Evolutionary conservation across 2,113 vertebrate genomes (phyloP).

Genomic region (Leiothrix lutea): DNA sequence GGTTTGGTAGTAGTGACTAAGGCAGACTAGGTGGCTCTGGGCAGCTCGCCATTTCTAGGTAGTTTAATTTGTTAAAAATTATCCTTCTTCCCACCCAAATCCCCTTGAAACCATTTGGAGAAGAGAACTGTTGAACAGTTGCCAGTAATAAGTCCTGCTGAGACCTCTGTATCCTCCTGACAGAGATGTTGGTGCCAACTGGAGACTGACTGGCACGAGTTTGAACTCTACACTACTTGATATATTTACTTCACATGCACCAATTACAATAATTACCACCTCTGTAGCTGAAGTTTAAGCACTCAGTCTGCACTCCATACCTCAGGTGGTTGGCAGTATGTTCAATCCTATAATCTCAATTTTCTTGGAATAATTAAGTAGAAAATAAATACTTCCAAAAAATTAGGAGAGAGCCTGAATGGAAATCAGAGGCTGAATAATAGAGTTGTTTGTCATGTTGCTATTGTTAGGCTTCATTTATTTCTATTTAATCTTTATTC

Average conservation of each 20-base stretch:
- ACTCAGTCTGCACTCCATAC: background rate
- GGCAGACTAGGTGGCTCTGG: constrained; percentile 43
- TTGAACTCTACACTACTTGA: constrained; percentile 34
- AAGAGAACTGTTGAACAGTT: constrained; percentile 47
- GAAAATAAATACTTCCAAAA: background rate
- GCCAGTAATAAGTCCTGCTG: constrained; percentile 59
- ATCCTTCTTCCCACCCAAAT: constrained; percentile 45
- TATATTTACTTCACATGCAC: constrained; percentile 33
- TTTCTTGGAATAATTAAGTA: constrained; percentile 38
- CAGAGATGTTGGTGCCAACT: constrained; percentile 46
- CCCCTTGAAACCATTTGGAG: constrained; percentile 59
- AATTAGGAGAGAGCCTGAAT: background rate
- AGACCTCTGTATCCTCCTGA: constrained; percentile 54
- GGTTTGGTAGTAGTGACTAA: constrained; percentile 14
- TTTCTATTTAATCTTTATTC: background rate
- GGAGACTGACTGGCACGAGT: constrained; percentile 51
- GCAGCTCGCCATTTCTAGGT: constrained; percentile 58
- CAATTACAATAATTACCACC: constrained; percentile 63
- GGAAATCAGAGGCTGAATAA: background rate
- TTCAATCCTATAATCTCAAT: constrained; percentile 7
- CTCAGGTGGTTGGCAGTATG: constrained; percentile 34
- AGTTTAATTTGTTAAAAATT: constrained; percentile 66
- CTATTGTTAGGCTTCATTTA: background rate
- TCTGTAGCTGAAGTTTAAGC: constrained; percentile 17
- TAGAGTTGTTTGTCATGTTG: background rate